Evolutionary conservation across 1,140 invertebrate species (phyloP).

Genomic region (Philopotamus ludificatus): DNA sequence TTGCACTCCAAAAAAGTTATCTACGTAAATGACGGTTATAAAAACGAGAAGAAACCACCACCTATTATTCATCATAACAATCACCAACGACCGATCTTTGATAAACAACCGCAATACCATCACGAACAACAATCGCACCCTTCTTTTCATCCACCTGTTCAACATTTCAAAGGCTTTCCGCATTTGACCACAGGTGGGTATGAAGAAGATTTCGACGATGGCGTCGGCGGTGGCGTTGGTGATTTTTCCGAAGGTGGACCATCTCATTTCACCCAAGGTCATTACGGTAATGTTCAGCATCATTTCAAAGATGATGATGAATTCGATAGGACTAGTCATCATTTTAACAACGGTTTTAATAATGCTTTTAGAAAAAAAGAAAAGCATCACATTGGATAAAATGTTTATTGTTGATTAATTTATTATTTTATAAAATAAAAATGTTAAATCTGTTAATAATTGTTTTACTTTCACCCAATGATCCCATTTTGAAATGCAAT

Average conservation of each 20-base stretch:
- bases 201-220: background rate
- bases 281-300: background rate
- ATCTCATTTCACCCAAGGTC: background rate
- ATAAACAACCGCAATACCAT: background rate
- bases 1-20: conserved; percentile 50
- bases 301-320: conserved; percentile 5
- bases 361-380: no score
- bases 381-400: no score
- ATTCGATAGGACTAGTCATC: conserved; percentile 5
- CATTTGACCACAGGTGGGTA: no score
- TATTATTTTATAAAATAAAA: no score
- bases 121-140: background rate
- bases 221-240: background rate
- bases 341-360: background rate
- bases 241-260: background rate
- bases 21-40: conserved; percentile 53
- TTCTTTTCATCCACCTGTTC: background rate
- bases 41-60: conserved; percentile 45
- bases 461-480: no score
- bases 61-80: conserved; percentile 20
- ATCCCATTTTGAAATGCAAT: no score
- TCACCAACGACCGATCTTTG: background rate
- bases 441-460: no score
- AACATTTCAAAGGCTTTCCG: no score
- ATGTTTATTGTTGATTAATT: no score